A percentile compares a stretch with the other conserved stretches of the same genome.
These are phyloP conservation scores for Sabatieria punctata DNA, from an alignment of 2,888 invertebrate species.

Conservation along the genomic window DNA sequence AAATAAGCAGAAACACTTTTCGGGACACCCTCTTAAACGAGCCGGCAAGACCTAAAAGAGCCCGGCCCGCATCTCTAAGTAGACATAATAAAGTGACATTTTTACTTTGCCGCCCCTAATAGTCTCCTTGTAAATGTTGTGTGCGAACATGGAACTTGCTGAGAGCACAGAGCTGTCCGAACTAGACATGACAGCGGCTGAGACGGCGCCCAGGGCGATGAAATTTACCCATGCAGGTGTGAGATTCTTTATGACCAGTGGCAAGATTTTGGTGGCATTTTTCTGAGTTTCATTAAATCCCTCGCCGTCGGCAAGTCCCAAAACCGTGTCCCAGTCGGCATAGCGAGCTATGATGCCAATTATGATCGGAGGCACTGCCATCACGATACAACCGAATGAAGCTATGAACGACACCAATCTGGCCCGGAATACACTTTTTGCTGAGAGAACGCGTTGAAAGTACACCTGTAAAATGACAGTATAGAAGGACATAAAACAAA, in stretches of 20 bases:
- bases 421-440: slow-evolving; percentile 74
- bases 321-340: slow-evolving; percentile 47
- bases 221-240: slow-evolving; percentile 85
- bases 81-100: too few relatives aligned
- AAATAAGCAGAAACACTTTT: too few relatives aligned
- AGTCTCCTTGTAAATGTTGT: slow-evolving; percentile 86
- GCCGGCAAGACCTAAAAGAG: too few relatives aligned
- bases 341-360: slow-evolving; percentile 87
- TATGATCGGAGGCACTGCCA: slow-evolving; percentile 85
- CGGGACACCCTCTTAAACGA: too few relatives aligned
- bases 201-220: slow-evolving; percentile 86
- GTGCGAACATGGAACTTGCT: slow-evolving; percentile 90
- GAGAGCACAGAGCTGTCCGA: slow-evolving; percentile 90
- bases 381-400: slow-evolving; percentile 75
- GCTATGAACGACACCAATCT: slow-evolving; percentile 83
- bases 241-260: slow-evolving; percentile 80
- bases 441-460: slow-evolving; percentile 84
- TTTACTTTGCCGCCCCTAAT: too few relatives aligned
- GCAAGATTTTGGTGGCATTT: slow-evolving; percentile 49
- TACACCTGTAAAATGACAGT: slow-evolving; percentile 49
- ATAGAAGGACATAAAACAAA: too few relatives aligned
- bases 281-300: too few relatives aligned
- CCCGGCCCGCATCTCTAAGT: too few relatives aligned
- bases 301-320: not conserved
- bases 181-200: slow-evolving; percentile 94